Evolutionary conservation across 2,888 invertebrate species (phyloP).

Genomic region (Mamestra brassicae): DNA sequence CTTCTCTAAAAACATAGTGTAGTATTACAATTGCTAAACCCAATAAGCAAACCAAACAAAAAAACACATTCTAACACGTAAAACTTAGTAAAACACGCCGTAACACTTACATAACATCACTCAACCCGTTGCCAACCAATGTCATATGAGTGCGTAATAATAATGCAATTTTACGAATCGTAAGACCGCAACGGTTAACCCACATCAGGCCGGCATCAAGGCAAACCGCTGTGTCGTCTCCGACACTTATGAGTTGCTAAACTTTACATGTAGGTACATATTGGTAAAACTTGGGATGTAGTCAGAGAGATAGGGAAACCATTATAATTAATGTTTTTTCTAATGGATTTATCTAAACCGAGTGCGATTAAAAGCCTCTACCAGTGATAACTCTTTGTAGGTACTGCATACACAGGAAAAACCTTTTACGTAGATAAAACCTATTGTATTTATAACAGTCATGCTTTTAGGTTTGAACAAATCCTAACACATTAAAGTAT

Average conservation of each 20-base stretch:
- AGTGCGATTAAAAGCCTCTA: too few relatives aligned
- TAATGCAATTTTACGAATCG: conserved; percentile 65
- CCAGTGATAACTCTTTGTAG: too few relatives aligned
- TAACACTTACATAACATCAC: conserved; percentile 44
- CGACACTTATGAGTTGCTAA: conserved; percentile 72
- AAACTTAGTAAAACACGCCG: conserved; percentile 12
- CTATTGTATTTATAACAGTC: too few relatives aligned
- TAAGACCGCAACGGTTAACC: conserved; percentile 63
- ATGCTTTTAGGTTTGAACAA: too few relatives aligned
- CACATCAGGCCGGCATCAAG: conserved; percentile 64
- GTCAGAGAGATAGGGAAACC: not conserved
- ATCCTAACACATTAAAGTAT: too few relatives aligned
- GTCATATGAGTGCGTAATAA: conserved; percentile 58
- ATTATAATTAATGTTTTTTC: not conserved
- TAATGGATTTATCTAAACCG: too few relatives aligned
- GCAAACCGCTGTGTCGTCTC: conserved; percentile 72
- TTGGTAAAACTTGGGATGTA: conserved; percentile 14
- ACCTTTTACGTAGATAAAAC: too few relatives aligned
- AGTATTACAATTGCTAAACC: not conserved
- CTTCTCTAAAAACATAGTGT: not conserved
- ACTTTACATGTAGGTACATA: conserved; percentile 47
- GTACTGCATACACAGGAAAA: fast-evolving
- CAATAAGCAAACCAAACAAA: not conserved
- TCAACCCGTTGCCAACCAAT: conserved; percentile 50
- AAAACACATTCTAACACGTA: not conserved